These are phyloP conservation scores for Donacobius atricapilla DNA, from an alignment of 2,113 vertebrate species.

Conservation along the genomic window DNA sequence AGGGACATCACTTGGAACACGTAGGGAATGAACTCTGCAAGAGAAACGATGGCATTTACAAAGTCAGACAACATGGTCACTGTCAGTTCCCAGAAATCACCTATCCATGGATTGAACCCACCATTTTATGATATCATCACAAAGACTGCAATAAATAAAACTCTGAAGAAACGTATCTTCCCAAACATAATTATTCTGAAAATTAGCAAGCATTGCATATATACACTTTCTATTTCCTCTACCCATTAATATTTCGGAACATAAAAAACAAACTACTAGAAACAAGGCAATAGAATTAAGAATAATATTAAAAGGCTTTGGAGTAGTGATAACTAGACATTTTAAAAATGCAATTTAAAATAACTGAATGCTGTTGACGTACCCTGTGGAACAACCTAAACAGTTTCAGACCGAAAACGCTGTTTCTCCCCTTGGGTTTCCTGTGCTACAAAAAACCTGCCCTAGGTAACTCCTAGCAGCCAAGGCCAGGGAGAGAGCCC, in stretches of 20 bases:
- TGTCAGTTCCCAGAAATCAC: not conserved
- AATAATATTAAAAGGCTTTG: not conserved
- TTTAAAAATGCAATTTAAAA: not conserved
- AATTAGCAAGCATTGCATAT: not conserved
- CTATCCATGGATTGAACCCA: fast-evolving
- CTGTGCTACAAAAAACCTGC: not conserved
- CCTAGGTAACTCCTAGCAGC: not conserved
- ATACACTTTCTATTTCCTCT: not conserved
- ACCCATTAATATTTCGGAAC: not conserved
- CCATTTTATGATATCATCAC: not conserved
- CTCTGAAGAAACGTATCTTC: not conserved
- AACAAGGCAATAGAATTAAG: not conserved
- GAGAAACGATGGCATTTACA: not conserved
- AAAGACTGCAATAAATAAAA: not conserved
- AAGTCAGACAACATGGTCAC: not conserved
- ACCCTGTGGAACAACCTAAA: not conserved
- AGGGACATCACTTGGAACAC: slow-evolving; percentile 99
- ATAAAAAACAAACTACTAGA: not conserved
- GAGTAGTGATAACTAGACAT: not conserved
- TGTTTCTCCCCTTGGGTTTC: not conserved
- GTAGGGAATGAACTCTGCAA: slow-evolving; percentile 94
- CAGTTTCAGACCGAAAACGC: not conserved
- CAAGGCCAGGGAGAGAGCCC: not conserved
- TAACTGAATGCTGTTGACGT: not conserved
- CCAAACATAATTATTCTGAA: not conserved